Evolutionary conservation across 2,797 vertebrate species (phyloP).

Genomic region (Paramormyrops hopkinsi): DNA sequence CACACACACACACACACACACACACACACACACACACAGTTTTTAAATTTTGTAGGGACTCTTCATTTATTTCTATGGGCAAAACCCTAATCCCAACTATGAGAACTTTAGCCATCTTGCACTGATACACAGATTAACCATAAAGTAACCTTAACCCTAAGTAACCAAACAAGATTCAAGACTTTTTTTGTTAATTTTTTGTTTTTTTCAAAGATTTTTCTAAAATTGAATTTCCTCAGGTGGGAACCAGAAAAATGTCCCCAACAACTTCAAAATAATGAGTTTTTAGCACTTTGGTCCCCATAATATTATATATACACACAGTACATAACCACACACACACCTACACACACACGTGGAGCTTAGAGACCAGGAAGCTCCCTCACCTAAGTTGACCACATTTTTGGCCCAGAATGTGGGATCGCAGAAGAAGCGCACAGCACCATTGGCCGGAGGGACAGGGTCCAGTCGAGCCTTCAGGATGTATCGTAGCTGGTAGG

Average conservation of each 20-base stretch:
- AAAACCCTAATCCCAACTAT: not conserved
- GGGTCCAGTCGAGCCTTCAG: slow-evolving; percentile 88
- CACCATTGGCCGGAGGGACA: slow-evolving; percentile 87
- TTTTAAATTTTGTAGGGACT: not conserved
- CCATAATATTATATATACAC: not conserved
- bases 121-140: not conserved
- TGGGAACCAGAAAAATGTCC: not conserved
- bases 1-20: not conserved
- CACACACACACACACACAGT: not conserved
- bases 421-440: slow-evolving; percentile 94
- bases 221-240: not conserved
- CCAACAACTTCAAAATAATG: not conserved
- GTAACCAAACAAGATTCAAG: not conserved
- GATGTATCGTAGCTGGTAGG: slow-evolving; percentile 87
- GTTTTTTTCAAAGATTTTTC: not conserved
- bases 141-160: not conserved
- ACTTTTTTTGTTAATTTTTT: not conserved
- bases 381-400: slow-evolving; percentile 91
- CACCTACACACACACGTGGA: not conserved
- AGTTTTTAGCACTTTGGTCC: not conserved
- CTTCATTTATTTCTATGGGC: not conserved
- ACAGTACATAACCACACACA: not conserved
- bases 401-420: slow-evolving; percentile 99
- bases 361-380: not conserved
- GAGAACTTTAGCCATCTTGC: not conserved